Evolutionary conservation across 2,888 invertebrate species (phyloP).

Genomic region (Achlya flavicornis): DNA sequence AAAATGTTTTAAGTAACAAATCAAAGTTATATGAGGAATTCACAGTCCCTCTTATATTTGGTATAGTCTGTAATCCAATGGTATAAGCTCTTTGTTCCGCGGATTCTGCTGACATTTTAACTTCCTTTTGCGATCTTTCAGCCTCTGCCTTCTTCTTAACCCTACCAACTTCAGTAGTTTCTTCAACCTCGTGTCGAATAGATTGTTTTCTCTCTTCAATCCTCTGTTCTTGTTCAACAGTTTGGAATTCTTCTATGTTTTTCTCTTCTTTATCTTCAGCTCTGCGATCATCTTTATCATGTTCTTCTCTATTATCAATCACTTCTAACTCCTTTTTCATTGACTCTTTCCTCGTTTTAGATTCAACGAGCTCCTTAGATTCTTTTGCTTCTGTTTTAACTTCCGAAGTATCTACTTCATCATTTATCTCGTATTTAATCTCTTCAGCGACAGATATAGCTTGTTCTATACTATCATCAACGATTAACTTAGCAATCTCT

Average conservation of each 20-base stretch:
- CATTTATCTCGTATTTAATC: conserved; percentile 62
- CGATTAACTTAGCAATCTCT: conserved; percentile 59
- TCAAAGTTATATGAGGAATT: conserved; percentile 65
- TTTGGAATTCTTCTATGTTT: not conserved
- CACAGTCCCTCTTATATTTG: conserved; percentile 60
- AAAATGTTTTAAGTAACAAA: conserved; percentile 71
- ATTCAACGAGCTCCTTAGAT: conserved; percentile 19
- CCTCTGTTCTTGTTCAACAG: conserved; percentile 25
- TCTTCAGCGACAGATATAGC: conserved; percentile 65
- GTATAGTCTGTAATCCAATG: conserved; percentile 70
- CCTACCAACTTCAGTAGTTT: conserved; percentile 43
- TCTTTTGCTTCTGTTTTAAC: conserved; percentile 22
- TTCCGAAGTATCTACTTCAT: conserved; percentile 36
- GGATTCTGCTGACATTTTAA: conserved; percentile 35
- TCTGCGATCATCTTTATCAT: conserved; percentile 17
- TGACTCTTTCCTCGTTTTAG: not conserved
- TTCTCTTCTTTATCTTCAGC: not conserved
- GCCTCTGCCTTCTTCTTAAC: conserved; percentile 31
- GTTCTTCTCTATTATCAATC: conserved; percentile 30
- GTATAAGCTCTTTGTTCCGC: conserved; percentile 62
- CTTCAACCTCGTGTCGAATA: conserved; percentile 41
- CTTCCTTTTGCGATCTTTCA: conserved; percentile 21
- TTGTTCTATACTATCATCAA: conserved; percentile 66
- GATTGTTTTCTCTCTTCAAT: conserved; percentile 40
- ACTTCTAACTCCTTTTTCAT: conserved; percentile 17